phyloP scores from a whole-genome alignment of 2,797 vertebrate species.

The Esox masquinongy region DNA sequence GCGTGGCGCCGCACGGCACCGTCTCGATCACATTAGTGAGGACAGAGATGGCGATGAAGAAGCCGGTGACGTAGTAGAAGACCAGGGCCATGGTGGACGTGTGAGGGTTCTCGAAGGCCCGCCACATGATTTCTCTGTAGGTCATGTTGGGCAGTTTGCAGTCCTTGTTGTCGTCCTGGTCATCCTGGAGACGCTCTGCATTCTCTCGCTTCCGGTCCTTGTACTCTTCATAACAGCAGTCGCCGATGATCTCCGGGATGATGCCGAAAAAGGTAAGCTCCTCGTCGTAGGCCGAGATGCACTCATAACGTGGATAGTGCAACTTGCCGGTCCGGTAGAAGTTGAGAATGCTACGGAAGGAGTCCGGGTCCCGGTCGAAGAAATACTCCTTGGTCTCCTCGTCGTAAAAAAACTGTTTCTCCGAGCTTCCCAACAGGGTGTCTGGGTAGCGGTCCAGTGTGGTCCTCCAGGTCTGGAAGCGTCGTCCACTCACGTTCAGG shows the following conservation, averaged over 20 bases:
- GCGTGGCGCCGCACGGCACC: constrained; percentile 88
- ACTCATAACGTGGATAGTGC: constrained; percentile 95
- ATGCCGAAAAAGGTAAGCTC: constrained; percentile 97
- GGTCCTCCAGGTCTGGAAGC: constrained; percentile 98
- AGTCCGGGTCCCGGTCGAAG: constrained; percentile 95
- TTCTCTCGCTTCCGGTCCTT: constrained; percentile 97
- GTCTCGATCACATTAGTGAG: constrained; percentile 98
- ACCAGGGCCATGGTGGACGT: constrained; percentile 98
- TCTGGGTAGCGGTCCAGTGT: constrained; percentile 96
- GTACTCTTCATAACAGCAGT: constrained; percentile 99
- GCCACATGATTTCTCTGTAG: constrained; percentile 96
- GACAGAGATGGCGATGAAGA: constrained; percentile 97
- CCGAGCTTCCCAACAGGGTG: constrained; percentile 93
- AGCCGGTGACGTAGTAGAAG: constrained; percentile 99
- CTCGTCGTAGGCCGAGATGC: constrained; percentile 96
- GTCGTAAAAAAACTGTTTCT: constrained; percentile 98
- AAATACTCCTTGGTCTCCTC: constrained; percentile 98
- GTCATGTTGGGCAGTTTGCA: constrained; percentile 87
- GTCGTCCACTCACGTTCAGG: constrained; percentile 92
- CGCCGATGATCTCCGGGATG: constrained; percentile 96
- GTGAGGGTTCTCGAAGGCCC: constrained; percentile 98
- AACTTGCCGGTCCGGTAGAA: constrained; percentile 98
- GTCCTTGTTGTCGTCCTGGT: constrained; percentile 95
- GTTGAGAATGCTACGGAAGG: constrained; percentile 95
- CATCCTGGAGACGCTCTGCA: constrained; percentile 90